Evolutionary conservation across 2,888 invertebrate genomes (phyloP).

Genomic region (Epistrophe grossulariae): DNA sequence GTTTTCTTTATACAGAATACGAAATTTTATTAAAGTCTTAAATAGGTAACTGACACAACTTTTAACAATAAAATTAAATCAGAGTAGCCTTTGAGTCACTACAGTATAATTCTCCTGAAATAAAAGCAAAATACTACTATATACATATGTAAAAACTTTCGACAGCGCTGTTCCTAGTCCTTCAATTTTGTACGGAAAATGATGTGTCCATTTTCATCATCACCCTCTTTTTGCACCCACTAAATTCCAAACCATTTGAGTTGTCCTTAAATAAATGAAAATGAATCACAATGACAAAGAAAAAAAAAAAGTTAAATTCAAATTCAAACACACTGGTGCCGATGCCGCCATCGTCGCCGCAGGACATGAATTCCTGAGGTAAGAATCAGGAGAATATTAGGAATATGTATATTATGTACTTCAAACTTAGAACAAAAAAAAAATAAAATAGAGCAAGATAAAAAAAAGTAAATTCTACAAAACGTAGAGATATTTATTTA

Average conservation of each 20-base stretch:
- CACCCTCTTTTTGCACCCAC: conserved; percentile 8
- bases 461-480: conserved; percentile 9
- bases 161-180: neutral
- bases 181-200: neutral
- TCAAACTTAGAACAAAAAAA: conserved; percentile 1
- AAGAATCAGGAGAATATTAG: conserved; percentile 14
- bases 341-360: conserved; percentile 12
- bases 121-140: neutral
- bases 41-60: too few relatives aligned
- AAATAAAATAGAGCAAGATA: neutral
- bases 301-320: conserved; percentile 40
- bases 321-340: conserved; percentile 50
- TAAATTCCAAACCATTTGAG: conserved; percentile 62
- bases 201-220: conserved; percentile 15
- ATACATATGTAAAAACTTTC: neutral
- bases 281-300: conserved; percentile 63
- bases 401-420: neutral
- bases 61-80: too few relatives aligned
- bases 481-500: conserved; percentile 38
- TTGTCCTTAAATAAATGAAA: conserved; percentile 63
- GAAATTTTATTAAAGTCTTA: too few relatives aligned
- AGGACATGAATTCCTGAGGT: conserved; percentile 54
- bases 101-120: neutral
- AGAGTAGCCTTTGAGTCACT: too few relatives aligned
- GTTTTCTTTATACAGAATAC: too few relatives aligned